Evolutionary conservation across 2,888 invertebrate species (phyloP).

Genomic region (Lasioglossum lativentre): DNA sequence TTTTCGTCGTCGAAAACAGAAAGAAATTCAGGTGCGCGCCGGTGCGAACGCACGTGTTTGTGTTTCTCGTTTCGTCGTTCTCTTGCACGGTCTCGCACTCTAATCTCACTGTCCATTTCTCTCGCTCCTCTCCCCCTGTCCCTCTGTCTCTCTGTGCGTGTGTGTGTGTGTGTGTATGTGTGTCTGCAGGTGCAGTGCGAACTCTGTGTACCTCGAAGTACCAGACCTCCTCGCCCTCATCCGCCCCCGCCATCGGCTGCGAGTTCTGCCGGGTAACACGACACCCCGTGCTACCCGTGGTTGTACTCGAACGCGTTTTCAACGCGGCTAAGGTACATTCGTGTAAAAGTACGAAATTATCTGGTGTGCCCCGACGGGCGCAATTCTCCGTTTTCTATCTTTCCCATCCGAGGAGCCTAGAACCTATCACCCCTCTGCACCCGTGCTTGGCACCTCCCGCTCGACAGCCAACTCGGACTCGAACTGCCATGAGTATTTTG

Average conservation of each 20-base stretch:
- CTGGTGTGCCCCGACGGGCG: slow-evolving; percentile 7
- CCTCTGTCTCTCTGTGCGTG: too few relatives aligned
- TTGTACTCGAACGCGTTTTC: slow-evolving; percentile 36
- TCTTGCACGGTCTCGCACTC: slow-evolving; percentile 23
- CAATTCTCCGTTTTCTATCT: not conserved
- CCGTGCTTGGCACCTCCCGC: slow-evolving; percentile 16
- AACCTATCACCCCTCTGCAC: not conserved
- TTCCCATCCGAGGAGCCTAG: slow-evolving; percentile 5
- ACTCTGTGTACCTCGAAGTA: not conserved
- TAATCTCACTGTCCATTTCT: not conserved
- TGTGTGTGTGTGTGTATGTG: not conserved
- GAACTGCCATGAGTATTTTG: slow-evolving; percentile 48
- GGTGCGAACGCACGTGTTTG: slow-evolving; percentile 13
- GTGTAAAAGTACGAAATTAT: slow-evolving; percentile 61
- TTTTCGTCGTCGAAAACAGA: not conserved
- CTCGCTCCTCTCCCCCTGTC: not conserved
- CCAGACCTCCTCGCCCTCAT: not conserved
- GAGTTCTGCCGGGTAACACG: slow-evolving; percentile 6
- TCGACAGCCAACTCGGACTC: too few relatives aligned
- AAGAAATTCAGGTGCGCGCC: slow-evolving; percentile 26
- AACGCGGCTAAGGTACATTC: slow-evolving; percentile 47
- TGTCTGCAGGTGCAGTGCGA: not conserved
- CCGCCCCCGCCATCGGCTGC: not conserved
- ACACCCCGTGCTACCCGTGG: slow-evolving; percentile 37
- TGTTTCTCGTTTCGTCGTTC: slow-evolving; percentile 33